phyloP scores from a whole-genome alignment of 2,888 invertebrate genomes.

The Acanthosepion esculentum region DNA sequence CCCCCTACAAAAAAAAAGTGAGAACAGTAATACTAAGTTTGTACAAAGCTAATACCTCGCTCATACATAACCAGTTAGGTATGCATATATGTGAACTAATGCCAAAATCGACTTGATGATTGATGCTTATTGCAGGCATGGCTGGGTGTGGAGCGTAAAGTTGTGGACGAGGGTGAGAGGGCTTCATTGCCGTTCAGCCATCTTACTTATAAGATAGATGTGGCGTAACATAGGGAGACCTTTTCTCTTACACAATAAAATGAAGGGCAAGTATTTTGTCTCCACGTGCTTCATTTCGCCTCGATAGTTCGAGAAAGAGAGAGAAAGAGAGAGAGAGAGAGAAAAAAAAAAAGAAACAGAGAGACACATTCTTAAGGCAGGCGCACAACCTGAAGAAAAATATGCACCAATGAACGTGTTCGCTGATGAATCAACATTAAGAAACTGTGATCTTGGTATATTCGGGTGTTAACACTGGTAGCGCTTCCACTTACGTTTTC shows the following conservation, averaged over 20 bases:
- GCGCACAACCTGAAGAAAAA: neutral
- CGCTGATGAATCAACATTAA: neutral
- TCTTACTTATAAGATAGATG: conserved; percentile 1
- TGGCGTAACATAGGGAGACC: neutral
- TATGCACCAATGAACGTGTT: too few species aligned
- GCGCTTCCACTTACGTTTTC: too few species aligned
- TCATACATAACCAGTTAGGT: neutral
- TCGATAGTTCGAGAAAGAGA: neutral
- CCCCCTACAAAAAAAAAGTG: too few species aligned
- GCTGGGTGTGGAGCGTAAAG: neutral
- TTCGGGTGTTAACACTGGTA: neutral
- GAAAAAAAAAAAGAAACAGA: neutral
- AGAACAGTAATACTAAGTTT: too few species aligned
- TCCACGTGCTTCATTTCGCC: neutral
- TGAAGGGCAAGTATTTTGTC: neutral
- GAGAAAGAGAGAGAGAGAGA: neutral
- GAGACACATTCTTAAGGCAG: neutral
- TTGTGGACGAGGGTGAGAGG: neutral
- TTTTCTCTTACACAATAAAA: neutral
- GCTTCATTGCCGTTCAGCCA: neutral
- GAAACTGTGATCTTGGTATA: neutral
- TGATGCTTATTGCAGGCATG: neutral
- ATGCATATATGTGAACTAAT: neutral
- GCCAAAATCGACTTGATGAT: neutral
- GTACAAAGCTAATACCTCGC: too few species aligned